Conservation (phyloP, 2,888 invertebrate genomes). For the Pterostichus madidus region DNA sequence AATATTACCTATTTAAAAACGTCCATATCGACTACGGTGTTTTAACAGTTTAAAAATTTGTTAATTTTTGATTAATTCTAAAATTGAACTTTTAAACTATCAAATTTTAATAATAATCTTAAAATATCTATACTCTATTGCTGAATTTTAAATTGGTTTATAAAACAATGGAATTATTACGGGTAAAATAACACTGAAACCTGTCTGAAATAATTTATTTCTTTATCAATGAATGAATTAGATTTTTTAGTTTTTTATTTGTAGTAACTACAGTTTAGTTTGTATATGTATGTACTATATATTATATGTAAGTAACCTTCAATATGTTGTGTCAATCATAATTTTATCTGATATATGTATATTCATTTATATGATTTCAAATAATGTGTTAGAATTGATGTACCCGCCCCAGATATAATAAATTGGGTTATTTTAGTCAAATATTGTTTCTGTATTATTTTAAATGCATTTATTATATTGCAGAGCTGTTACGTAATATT, state of each 20-base stretch:
- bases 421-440: conserved; percentile 29
- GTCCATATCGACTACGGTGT: conserved; percentile 14
- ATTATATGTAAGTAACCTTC: conserved; percentile 43
- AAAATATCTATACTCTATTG: conserved; percentile 8
- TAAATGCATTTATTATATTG: conserved; percentile 1
- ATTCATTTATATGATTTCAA: not conserved
- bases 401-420: conserved; percentile 29
- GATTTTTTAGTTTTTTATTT: no score
- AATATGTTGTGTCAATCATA: conserved; percentile 36
- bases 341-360: not conserved
- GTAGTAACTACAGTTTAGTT: no score
- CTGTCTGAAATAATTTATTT: no score
- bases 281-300: not conserved
- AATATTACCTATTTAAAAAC: no score
- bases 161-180: not conserved
- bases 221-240: no score
- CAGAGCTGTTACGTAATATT: no score
- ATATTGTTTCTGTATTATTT: not conserved
- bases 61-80: not conserved
- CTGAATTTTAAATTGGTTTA: not conserved
- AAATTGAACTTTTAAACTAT: conserved; percentile 4
- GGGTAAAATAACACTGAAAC: conserved; percentile 27
- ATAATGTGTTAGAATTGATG: conserved; percentile 16
- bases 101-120: conserved; percentile 10
- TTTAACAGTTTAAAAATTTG: not conserved